Evolutionary conservation across 2,888 invertebrate species (phyloP).

Genomic region (Tachystola acroxantha): DNA sequence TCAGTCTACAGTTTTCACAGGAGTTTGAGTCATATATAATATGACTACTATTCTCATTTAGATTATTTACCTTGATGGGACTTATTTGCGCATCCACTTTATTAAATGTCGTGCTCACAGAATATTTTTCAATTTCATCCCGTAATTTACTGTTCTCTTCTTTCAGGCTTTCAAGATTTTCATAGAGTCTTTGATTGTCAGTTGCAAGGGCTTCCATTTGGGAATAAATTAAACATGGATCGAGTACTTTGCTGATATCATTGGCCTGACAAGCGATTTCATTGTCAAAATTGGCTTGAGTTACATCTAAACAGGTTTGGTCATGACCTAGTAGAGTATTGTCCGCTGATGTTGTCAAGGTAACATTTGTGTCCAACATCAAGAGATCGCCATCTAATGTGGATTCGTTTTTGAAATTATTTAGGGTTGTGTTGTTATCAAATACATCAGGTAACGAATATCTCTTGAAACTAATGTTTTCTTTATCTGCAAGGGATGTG

Average conservation of each 20-base stretch:
- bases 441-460: slow-evolving; percentile 53
- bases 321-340: slow-evolving; percentile 52
- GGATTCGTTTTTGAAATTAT: slow-evolving; percentile 55
- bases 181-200: slow-evolving; percentile 28
- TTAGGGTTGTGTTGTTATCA: slow-evolving; percentile 37
- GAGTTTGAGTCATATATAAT: slow-evolving; percentile 2
- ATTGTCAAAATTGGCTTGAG: slow-evolving; percentile 37
- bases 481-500: slow-evolving; percentile 20
- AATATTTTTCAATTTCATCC: slow-evolving; percentile 26
- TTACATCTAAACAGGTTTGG: slow-evolving; percentile 55
- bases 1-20: slow-evolving; percentile 26
- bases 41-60: slow-evolving; percentile 4
- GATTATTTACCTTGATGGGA: slow-evolving; percentile 27
- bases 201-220: slow-evolving; percentile 27
- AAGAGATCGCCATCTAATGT: slow-evolving; percentile 60
- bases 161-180: slow-evolving; percentile 33
- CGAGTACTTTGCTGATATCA: slow-evolving; percentile 24
- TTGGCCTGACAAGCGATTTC: slow-evolving; percentile 46
- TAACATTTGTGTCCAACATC: slow-evolving; percentile 68
- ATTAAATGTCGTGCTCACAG: slow-evolving; percentile 8
- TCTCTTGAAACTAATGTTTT: slow-evolving; percentile 44
- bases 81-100: slow-evolving; percentile 30
- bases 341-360: slow-evolving; percentile 47
- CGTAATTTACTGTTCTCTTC: slow-evolving; percentile 42
- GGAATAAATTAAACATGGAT: slow-evolving; percentile 23